Evolutionary conservation across 2,888 invertebrate species (phyloP).

Genomic region (Tortrix viridana): DNA sequence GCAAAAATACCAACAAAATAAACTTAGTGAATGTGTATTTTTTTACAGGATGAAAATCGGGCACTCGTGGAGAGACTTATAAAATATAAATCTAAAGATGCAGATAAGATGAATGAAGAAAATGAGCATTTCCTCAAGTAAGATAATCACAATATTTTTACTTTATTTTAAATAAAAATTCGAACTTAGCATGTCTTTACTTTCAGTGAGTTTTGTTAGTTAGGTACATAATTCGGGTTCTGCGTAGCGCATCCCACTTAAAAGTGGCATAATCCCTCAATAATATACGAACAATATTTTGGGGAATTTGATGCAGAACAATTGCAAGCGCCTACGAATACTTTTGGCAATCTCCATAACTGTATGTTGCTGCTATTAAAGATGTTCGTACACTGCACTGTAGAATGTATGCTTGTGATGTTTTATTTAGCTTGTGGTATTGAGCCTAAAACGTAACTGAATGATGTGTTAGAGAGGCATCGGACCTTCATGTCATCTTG

Average conservation of each 20-base stretch:
- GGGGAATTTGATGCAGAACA: slow-evolving; percentile 60
- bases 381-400: slow-evolving; percentile 55
- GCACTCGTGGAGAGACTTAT: slow-evolving; percentile 94
- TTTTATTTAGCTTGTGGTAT: slow-evolving; percentile 45
- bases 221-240: slow-evolving; percentile 3
- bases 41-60: slow-evolving; percentile 93
- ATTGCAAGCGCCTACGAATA: slow-evolving; percentile 55
- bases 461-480: slow-evolving; percentile 30
- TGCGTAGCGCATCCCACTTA: background rate
- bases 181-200: slow-evolving; percentile 23
- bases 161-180: too few relatives aligned
- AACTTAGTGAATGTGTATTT: slow-evolving; percentile 41
- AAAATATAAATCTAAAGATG: slow-evolving; percentile 96
- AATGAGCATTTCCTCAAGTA: slow-evolving; percentile 97
- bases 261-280: background rate
- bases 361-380: slow-evolving; percentile 61
- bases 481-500: slow-evolving; percentile 24
- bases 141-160: slow-evolving; percentile 57
- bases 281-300: slow-evolving; percentile 24
- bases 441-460: slow-evolving; percentile 29
- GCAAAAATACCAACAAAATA: background rate
- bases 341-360: slow-evolving; percentile 46
- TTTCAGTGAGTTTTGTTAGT: slow-evolving; percentile 20
- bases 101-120: slow-evolving; percentile 98
- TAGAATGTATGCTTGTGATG: slow-evolving; percentile 55